phyloP scores from a whole-genome alignment of 2,797 vertebrate species.

The Dallia pectoralis region DNA sequence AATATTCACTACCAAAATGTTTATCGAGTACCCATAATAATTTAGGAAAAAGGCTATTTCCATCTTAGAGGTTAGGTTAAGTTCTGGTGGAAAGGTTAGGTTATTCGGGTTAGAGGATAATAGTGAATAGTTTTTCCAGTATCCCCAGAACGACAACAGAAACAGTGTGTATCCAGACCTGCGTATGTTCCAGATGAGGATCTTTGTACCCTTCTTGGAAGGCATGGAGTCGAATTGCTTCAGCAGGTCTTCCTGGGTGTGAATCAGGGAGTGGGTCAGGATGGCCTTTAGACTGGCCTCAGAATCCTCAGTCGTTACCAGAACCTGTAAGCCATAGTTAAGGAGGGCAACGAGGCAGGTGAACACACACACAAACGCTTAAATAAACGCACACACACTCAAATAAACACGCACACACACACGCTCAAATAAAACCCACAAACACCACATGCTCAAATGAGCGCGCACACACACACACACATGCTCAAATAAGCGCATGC shows the following conservation, averaged over 20 bases:
- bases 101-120: too few species aligned
- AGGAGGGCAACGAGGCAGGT: conserved; percentile 50
- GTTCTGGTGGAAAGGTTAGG: too few species aligned
- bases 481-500: not conserved
- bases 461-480: not conserved
- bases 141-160: too few species aligned
- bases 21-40: too few species aligned
- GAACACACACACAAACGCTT: not conserved
- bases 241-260: conserved; percentile 71
- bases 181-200: conserved; percentile 84
- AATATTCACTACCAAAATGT: too few species aligned
- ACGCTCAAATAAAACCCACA: not conserved
- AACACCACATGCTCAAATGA: not conserved
- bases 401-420: conserved; percentile 9
- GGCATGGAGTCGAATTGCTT: conserved; percentile 76
- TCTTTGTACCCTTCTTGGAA: conserved; percentile 81
- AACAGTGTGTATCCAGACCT: conserved; percentile 60
- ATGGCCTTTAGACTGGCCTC: conserved; percentile 80
- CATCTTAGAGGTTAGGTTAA: too few species aligned
- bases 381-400: not conserved
- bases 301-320: conserved; percentile 81
- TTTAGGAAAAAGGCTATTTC: too few species aligned
- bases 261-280: conserved; percentile 78
- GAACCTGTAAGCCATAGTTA: conserved; percentile 72
- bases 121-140: too few species aligned